Evolutionary conservation across 2,113 vertebrate species (phyloP).

Genomic region (Psilopogon haemacephalus): DNA sequence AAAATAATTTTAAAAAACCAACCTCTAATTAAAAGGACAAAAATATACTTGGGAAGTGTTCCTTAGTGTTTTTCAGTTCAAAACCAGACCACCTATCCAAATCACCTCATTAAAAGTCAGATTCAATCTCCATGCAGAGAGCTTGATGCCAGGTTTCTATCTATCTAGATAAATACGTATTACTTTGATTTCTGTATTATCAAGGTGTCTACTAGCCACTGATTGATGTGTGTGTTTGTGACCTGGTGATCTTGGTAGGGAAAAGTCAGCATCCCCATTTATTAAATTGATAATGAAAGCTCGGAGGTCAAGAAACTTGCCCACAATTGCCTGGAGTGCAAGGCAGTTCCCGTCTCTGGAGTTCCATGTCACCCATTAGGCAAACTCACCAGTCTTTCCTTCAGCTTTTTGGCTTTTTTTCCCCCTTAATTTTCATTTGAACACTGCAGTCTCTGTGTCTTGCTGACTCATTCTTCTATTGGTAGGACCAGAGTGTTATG

Average conservation of each 20-base stretch:
- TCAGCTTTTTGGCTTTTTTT: too few relatives aligned
- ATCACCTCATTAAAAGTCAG: constrained; percentile 45
- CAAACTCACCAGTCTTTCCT: background rate
- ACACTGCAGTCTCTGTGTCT: background rate
- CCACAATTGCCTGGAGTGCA: background rate
- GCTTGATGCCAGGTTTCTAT: background rate
- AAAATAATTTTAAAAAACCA: background rate
- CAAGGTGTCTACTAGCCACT: background rate
- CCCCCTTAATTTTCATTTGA: background rate
- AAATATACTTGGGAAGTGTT: constrained; percentile 50
- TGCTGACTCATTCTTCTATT: background rate
- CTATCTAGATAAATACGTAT: background rate
- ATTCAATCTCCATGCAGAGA: constrained; percentile 15
- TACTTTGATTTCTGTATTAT: background rate
- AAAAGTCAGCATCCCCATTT: background rate
- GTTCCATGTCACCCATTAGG: background rate
- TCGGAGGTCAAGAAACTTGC: background rate
- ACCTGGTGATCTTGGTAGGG: background rate
- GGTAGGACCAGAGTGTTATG: background rate
- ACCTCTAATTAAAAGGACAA: constrained; percentile 57
- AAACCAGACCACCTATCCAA: constrained; percentile 41
- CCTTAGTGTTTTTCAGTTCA: constrained; percentile 48
- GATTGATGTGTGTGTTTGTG: background rate
- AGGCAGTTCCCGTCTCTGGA: background rate
- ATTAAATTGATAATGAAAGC: background rate